A percentile compares a stretch with the other conserved stretches of the same genome.
phyloP scores from a whole-genome alignment of 2,113 vertebrate species.

The Puffinus mauretanicus region DNA sequence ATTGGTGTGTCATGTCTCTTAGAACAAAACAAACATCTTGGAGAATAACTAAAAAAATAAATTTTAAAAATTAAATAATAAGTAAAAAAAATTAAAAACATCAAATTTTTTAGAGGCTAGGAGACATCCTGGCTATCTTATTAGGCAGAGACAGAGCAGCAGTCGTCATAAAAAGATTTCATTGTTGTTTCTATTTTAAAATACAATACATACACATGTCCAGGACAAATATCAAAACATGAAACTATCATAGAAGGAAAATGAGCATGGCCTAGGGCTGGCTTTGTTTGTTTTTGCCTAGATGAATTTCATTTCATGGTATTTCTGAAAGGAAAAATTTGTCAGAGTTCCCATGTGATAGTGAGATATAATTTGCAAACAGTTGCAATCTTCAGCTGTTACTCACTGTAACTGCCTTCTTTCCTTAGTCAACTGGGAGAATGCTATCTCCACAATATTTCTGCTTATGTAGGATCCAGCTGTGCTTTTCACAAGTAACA shows the following conservation, averaged over 20 bases:
- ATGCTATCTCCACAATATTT: not conserved
- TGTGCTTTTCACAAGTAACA: not conserved
- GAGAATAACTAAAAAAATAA: not conserved
- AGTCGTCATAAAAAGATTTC: not conserved
- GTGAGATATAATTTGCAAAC: not conserved
- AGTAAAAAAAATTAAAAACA: too few species aligned
- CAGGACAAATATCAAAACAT: not conserved
- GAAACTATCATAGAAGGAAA: not conserved
- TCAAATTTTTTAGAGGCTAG: not conserved
- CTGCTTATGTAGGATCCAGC: not conserved
- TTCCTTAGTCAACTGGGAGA: not conserved
- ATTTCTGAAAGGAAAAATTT: not conserved
- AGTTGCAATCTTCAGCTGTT: not conserved
- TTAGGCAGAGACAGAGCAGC: not conserved
- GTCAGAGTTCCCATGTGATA: not conserved
- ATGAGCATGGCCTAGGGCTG: not conserved
- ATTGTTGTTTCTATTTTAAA: not conserved
- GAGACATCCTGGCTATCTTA: not conserved
- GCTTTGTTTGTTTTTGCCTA: not conserved
- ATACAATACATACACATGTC: not conserved
- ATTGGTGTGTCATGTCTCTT: not conserved
- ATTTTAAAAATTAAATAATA: not conserved
- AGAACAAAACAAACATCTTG: not conserved
- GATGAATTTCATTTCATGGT: not conserved
- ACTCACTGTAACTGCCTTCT: not conserved